These are phyloP conservation scores for Melanotaenia nigrans DNA, from an alignment of 2,797 vertebrate genomes.

Conservation along the genomic window DNA sequence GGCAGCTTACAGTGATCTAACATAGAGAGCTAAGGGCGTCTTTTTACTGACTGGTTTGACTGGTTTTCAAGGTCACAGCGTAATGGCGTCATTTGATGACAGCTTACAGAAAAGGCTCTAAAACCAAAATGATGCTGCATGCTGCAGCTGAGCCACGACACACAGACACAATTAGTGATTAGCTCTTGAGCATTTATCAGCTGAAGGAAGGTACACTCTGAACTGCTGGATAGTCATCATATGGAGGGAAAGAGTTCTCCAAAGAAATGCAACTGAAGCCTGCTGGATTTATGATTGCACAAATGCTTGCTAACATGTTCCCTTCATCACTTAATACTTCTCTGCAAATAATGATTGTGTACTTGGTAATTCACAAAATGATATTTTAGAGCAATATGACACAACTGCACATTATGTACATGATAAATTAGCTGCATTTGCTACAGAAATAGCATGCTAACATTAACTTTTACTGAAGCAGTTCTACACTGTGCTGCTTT, in stretches of 20 bases:
- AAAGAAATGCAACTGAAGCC: background rate
- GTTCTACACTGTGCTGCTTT: background rate
- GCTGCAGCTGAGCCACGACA: background rate
- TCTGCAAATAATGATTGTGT: background rate
- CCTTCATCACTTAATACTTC: background rate
- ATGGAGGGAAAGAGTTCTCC: background rate
- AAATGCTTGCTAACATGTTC: background rate
- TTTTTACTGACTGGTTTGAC: background rate
- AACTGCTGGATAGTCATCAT: background rate
- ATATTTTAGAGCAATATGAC: background rate
- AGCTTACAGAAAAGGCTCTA: background rate
- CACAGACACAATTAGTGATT: background rate
- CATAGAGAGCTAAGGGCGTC: background rate
- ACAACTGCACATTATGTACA: background rate
- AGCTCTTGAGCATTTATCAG: slow-evolving; percentile 1
- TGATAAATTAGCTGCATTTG: background rate
- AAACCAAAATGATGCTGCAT: background rate
- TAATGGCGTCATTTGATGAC: background rate
- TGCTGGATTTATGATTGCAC: background rate
- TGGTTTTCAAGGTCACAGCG: slow-evolving; percentile 7
- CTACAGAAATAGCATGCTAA: background rate
- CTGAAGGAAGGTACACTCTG: background rate
- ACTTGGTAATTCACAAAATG: background rate
- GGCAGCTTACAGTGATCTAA: too few relatives aligned
- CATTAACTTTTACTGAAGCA: background rate